Base-by-base conservation (phyloP, 2,113 vertebrate genomes). In the Orycteropus afer region DNA sequence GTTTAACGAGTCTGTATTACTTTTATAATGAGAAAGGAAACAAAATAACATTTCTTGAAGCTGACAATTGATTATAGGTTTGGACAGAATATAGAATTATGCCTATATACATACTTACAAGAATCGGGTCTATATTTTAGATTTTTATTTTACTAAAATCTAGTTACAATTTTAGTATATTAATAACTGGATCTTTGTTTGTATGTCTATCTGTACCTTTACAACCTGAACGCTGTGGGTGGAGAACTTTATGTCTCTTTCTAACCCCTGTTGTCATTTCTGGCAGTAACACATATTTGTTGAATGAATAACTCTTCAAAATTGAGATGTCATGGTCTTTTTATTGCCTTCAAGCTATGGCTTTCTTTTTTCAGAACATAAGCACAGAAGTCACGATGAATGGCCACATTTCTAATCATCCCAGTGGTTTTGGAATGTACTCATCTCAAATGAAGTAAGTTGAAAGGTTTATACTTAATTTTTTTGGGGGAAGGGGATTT, bases 361-460 rank as follows among this genome's bases (percentile, higher is more conserved):
- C 13, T 95, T 95, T 93, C 89, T 95, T 96, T 95, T 93, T 85
- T 82, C 63, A 98, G 97, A 71, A 89, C 0, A 0, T 51, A 96
- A 61, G 61, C 88, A 74, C 67, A 87, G 47, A 81, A 0, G 51
- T 45, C 90, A 98, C 77, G 25, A 98, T 98, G 98, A 98, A 98
- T 76, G 98, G 98, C 74, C 98, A 99, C 83, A 93, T 98, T 91
- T 98, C 98, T 65, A 98, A 98, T 90, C 98, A 98, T 97, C 97
- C 98, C 0, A 79, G 96, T 96, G 97, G 97, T 91, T 98, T 97
- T 77, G 98, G 97, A 96, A 96, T 87, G 88, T 98, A 98, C 84
- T 95, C 98, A 95, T 97, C 98, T 95, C 98, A 98, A 97, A 96
- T 98, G 95, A 98, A 98, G 98, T 99, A 98, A 98, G 98, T 63